A percentile compares a stretch with the other conserved stretches of the same genome.
These are phyloP conservation scores for Allolobophora icterica DNA, from an alignment of 2,888 invertebrate species.

Conservation along the genomic window DNA sequence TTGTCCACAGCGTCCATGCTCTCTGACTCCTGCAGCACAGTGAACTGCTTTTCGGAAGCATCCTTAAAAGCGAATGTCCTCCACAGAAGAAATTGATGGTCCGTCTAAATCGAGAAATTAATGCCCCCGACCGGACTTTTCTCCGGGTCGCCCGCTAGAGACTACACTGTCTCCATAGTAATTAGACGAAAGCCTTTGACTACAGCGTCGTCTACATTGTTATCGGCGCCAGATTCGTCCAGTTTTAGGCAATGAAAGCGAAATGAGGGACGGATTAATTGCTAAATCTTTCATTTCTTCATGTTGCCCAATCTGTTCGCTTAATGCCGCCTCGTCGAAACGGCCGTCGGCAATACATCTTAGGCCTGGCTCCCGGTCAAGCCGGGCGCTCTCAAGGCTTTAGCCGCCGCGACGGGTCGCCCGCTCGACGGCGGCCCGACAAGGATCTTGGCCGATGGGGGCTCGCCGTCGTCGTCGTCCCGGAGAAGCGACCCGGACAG, in stretches of 20 bases:
- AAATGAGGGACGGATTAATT: conserved; percentile 26
- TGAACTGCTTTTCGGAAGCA: not conserved
- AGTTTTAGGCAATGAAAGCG: conserved; percentile 24
- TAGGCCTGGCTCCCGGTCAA: conserved; percentile 21
- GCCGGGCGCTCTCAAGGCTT: conserved; percentile 18
- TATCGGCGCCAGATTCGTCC: not conserved
- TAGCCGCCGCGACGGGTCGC: not conserved
- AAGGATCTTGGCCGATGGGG: conserved; percentile 12
- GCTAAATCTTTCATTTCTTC: conserved; percentile 27
- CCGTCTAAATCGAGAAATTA: not conserved
- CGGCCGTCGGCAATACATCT: conserved; percentile 18
- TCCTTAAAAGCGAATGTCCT: not conserved
- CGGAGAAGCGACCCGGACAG: not conserved
- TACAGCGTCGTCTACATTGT: not conserved
- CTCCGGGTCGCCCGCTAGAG: not conserved
- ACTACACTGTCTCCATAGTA: not conserved
- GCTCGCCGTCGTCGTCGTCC: not conserved
- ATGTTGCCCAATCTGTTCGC: conserved; percentile 19
- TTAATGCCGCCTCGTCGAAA: not conserved
- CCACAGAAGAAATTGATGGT: not conserved
- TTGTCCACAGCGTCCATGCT: no score
- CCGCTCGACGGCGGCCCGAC: not conserved
- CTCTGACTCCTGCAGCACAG: not conserved
- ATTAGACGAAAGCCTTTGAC: not conserved
- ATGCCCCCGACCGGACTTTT: not conserved